These are phyloP conservation scores for Mycalesis mineus DNA, from an alignment of 2,888 invertebrate genomes.

Conservation along the genomic window DNA sequence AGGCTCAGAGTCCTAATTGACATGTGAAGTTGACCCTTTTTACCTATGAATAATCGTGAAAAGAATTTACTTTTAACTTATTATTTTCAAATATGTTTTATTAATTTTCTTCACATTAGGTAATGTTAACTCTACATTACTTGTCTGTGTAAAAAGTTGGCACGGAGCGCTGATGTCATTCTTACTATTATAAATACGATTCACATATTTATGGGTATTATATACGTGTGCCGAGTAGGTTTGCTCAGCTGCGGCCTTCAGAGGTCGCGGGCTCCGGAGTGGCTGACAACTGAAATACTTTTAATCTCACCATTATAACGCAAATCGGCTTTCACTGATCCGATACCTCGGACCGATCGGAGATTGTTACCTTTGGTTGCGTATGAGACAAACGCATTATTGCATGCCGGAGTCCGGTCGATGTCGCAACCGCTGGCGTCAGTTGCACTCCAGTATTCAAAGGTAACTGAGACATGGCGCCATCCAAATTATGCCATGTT, in stretches of 20 bases:
- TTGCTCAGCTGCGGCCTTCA: conserved; percentile 71
- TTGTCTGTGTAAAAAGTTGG: conserved; percentile 12
- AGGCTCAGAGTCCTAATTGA: conserved; percentile 10
- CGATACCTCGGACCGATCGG: conserved; percentile 24
- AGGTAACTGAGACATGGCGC: conserved; percentile 50
- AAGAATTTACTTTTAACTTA: background rate
- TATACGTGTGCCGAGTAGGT: conserved; percentile 38
- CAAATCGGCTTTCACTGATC: conserved; percentile 34
- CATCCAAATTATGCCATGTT: conserved; percentile 36
- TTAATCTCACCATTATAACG: conserved; percentile 29
- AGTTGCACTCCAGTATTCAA: conserved; percentile 54
- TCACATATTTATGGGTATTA: conserved; percentile 34
- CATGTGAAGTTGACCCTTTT: conserved; percentile 4
- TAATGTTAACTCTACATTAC: background rate
- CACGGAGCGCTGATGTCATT: conserved; percentile 56
- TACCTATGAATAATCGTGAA: background rate
- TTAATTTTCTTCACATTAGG: too few species aligned
- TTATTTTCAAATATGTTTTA: too few species aligned
- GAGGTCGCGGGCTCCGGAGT: conserved; percentile 60
- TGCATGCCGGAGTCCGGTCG: conserved; percentile 54
- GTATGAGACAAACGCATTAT: conserved; percentile 42
- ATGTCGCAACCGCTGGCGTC: conserved; percentile 67
- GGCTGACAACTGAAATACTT: conserved; percentile 39
- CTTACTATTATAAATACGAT: conserved; percentile 54
- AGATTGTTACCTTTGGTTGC: conserved; percentile 29